These are phyloP conservation scores for Exephanes ischioxanthus DNA, from an alignment of 2,888 invertebrate species.

Conservation along the genomic window DNA sequence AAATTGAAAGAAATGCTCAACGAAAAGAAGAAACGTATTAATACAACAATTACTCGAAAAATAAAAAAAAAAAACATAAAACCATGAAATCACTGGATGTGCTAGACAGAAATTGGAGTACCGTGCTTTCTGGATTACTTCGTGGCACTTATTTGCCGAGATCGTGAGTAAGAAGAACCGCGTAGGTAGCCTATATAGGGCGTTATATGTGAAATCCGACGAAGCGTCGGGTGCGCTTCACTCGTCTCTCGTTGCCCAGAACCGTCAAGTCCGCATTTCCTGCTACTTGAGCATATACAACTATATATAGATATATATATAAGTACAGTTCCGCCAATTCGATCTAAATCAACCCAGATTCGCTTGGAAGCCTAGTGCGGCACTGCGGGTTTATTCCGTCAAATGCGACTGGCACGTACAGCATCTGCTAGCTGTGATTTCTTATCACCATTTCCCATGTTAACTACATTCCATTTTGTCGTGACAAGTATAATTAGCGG, in stretches of 20 bases:
- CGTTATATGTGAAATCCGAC: slow-evolving; percentile 45
- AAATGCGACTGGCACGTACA: slow-evolving; percentile 58
- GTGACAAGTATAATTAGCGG: background rate
- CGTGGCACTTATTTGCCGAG: background rate
- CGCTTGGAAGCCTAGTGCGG: slow-evolving; percentile 55
- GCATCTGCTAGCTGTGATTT: slow-evolving; percentile 21
- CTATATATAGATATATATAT: background rate
- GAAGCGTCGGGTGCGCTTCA: slow-evolving; percentile 52
- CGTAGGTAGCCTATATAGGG: background rate
- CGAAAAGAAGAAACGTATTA: background rate
- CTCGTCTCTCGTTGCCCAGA: slow-evolving; percentile 51
- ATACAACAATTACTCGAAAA: background rate
- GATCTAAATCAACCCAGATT: slow-evolving; percentile 75
- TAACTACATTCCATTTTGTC: slow-evolving; percentile 13
- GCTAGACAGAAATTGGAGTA: background rate
- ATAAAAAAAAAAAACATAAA: background rate
- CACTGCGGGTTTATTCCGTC: slow-evolving; percentile 52
- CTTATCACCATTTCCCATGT: slow-evolving; percentile 19
- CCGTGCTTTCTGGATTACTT: slow-evolving; percentile 5
- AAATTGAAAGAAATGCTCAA: background rate
- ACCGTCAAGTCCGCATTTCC: slow-evolving; percentile 57
- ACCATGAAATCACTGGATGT: background rate
- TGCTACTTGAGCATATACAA: slow-evolving; percentile 13
- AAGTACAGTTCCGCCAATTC: slow-evolving; percentile 61
- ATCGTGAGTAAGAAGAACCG: background rate